Evolutionary conservation across 2,113 vertebrate genomes (phyloP).

Genomic region (Orientallactaga bullata): DNA sequence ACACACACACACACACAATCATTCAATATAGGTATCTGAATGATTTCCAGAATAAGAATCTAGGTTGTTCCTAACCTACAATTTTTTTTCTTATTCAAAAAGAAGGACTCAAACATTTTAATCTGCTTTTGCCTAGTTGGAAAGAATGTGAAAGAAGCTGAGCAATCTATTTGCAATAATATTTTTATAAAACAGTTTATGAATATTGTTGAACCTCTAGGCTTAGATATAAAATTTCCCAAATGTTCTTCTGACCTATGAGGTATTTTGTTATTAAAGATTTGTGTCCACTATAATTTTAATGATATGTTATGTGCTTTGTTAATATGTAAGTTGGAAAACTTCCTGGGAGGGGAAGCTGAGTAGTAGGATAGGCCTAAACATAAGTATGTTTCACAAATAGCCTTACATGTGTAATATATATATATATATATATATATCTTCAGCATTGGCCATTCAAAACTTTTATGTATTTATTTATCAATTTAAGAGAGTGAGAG

Average conservation of each 20-base stretch:
- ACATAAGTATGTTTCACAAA: too few species aligned
- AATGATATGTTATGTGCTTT: too few species aligned
- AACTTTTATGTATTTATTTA: too few species aligned
- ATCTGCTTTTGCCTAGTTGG: background rate
- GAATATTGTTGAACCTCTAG: background rate
- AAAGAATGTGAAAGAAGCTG: background rate
- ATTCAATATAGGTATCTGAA: background rate
- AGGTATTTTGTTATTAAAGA: background rate
- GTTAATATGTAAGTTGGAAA: too few species aligned
- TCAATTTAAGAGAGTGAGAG: too few species aligned
- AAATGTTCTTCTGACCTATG: background rate
- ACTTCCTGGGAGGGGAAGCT: too few species aligned
- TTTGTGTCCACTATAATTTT: background rate
- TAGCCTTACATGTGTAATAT: too few species aligned
- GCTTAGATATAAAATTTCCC: conserved; percentile 11
- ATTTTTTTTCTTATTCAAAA: background rate
- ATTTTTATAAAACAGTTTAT: background rate
- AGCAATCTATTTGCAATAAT: background rate
- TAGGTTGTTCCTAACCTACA: background rate
- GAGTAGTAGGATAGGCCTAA: too few species aligned
- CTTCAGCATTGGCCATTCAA: too few species aligned
- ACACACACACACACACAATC: background rate
- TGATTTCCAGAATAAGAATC: background rate
- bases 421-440: too few species aligned
- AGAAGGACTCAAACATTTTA: background rate